These are phyloP conservation scores for Oreochromis grahami DNA, from an alignment of 2,797 vertebrate genomes.

Conservation along the genomic window DNA sequence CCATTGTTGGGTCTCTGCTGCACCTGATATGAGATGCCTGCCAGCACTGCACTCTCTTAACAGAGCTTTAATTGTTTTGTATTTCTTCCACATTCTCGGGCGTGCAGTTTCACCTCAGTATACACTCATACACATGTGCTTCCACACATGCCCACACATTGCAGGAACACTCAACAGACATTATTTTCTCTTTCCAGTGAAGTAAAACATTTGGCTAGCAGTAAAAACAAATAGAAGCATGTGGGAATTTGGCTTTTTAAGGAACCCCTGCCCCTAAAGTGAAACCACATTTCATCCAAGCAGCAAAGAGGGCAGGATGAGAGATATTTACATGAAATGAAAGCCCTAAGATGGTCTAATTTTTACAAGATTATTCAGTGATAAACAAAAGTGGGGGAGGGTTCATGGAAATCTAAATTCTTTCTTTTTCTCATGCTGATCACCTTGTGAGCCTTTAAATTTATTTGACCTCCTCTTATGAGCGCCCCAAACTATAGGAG, in stretches of 20 bases:
- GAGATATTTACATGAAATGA: neutral
- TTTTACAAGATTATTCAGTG: neutral
- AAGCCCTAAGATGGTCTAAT: neutral
- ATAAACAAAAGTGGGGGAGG: neutral
- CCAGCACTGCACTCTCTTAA: constrained; percentile 40
- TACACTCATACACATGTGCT: neutral
- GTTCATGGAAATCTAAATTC: neutral
- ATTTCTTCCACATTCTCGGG: constrained; percentile 55
- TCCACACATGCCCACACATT: neutral
- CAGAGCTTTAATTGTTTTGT: constrained; percentile 66
- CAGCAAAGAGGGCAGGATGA: neutral
- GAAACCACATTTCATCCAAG: constrained; percentile 40
- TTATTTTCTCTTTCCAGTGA: constrained; percentile 15
- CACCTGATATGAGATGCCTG: constrained; percentile 55
- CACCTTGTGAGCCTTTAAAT: neutral
- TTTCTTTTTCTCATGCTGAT: neutral
- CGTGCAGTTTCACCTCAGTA: constrained; percentile 31
- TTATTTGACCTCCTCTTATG: neutral
- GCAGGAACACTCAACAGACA: neutral
- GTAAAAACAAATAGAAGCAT: constrained; percentile 15
- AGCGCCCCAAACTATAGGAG: neutral
- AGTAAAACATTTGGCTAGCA: constrained; percentile 11
- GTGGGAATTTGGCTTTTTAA: constrained; percentile 32
- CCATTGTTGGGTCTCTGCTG: constrained; percentile 43
- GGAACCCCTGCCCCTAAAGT: constrained; percentile 15